Evolutionary conservation across 2,888 invertebrate genomes (phyloP).

Genomic region (Dynastes tityus): DNA sequence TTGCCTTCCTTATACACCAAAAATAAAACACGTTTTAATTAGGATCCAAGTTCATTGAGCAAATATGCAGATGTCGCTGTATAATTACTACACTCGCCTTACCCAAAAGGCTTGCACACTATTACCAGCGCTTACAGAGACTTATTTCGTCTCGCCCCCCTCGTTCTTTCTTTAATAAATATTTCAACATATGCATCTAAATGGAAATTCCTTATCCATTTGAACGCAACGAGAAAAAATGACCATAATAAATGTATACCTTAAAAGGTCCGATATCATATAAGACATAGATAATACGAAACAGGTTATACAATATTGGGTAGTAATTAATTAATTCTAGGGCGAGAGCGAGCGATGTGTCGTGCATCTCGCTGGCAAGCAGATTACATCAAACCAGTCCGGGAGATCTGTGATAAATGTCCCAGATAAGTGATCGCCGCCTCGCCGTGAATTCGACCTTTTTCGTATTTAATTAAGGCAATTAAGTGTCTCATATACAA

Average conservation of each 20-base stretch:
- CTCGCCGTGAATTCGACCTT: conserved; percentile 68
- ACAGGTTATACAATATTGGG: conserved; percentile 64
- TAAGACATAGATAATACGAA: conserved; percentile 63
- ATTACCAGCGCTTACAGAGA: background rate
- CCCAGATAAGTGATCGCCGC: conserved; percentile 67
- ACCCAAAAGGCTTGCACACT: background rate
- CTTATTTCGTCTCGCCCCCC: background rate
- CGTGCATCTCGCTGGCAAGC: conserved; percentile 61
- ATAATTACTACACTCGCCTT: background rate
- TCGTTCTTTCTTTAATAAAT: conserved; percentile 58
- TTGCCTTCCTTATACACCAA: no score
- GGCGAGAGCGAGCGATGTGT: conserved; percentile 61
- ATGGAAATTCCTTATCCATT: conserved; percentile 55
- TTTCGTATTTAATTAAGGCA: conserved; percentile 70
- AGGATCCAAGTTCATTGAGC: background rate
- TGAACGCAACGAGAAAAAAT: conserved; percentile 57
- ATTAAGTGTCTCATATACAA: conserved; percentile 70
- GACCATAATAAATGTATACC: conserved; percentile 63
- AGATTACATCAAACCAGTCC: conserved; percentile 66
- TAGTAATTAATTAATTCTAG: conserved; percentile 66
- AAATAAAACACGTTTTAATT: conserved; percentile 5
- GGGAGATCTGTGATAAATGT: conserved; percentile 65
- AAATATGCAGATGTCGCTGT: conserved; percentile 5
- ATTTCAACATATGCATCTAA: conserved; percentile 56
- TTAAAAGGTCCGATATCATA: conserved; percentile 64